These are phyloP conservation scores for Melinaea menophilus DNA, from an alignment of 2,888 invertebrate species.

Conservation along the genomic window DNA sequence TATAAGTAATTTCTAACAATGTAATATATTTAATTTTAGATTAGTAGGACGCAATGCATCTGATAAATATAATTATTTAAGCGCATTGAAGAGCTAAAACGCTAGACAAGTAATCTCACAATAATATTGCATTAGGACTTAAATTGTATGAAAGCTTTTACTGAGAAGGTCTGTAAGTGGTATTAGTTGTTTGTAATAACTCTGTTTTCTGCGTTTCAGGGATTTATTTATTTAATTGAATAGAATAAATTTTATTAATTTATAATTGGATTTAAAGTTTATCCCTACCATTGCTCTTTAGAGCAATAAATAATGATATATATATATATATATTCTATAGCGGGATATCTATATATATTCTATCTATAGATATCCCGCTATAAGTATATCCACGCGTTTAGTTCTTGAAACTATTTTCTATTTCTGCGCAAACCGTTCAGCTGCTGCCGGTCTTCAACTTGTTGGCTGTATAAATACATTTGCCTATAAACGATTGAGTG, in stretches of 20 bases:
- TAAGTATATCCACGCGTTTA: constrained; percentile 44
- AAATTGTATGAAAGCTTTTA: constrained; percentile 6
- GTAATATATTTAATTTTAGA: too few relatives aligned
- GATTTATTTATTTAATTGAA: too few relatives aligned
- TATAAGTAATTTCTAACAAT: too few relatives aligned
- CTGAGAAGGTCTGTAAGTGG: neutral
- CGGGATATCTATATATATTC: too few relatives aligned
- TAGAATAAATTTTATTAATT: too few relatives aligned
- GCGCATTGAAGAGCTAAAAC: constrained; percentile 6
- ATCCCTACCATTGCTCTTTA: neutral
- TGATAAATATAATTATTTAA: neutral
- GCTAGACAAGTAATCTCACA: neutral
- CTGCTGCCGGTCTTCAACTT: constrained; percentile 67
- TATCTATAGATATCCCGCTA: constrained; percentile 37
- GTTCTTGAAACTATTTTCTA: constrained; percentile 77
- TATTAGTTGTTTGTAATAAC: neutral
- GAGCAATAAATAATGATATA: neutral
- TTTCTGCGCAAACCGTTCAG: constrained; percentile 69
- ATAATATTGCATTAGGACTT: constrained; percentile 3
- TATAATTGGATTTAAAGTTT: too few relatives aligned
- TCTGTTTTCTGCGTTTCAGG: too few relatives aligned
- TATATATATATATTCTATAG: neutral
- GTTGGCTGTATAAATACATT: constrained; percentile 59
- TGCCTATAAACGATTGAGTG: constrained; percentile 13
- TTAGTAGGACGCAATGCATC: neutral